Percentiles rank a stretch among this genome's conserved stretches.
Conservation (phyloP, 1,140 invertebrate genomes). For the Bicyclus anynana region DNA sequence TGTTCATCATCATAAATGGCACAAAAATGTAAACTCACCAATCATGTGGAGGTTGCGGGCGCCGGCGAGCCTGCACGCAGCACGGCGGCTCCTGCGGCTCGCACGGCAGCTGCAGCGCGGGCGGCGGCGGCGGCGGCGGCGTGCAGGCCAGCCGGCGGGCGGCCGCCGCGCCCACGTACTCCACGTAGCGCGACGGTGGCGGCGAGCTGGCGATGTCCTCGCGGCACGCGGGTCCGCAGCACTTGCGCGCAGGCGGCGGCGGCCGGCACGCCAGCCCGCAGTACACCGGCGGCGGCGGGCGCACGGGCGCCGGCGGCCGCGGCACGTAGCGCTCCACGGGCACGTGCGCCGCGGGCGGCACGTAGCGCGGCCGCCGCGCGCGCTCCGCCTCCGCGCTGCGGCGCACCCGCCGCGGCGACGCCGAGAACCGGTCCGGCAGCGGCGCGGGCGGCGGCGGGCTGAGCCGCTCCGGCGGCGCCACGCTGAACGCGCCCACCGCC, state of each 20-base stretch:
- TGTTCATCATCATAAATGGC: no score
- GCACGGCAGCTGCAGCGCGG: slow-evolving; percentile 71
- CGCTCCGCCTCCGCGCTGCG: slow-evolving; percentile 71
- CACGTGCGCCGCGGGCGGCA: slow-evolving; percentile 82
- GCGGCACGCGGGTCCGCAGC: slow-evolving; percentile 71
- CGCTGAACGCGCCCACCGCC: slow-evolving; percentile 76
- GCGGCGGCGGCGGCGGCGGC: slow-evolving; percentile 78
- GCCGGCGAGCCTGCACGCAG: slow-evolving; percentile 74
- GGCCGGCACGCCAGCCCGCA: slow-evolving; percentile 76
- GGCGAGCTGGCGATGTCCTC: slow-evolving; percentile 71
- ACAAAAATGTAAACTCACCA: slow-evolving; percentile 84
- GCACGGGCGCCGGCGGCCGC: slow-evolving; percentile 78
- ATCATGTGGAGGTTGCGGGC: slow-evolving; percentile 76
- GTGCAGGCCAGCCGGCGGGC: slow-evolving; percentile 79
- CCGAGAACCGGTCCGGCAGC: slow-evolving; percentile 73
- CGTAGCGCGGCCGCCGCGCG: slow-evolving; percentile 75
- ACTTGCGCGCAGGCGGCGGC: slow-evolving; percentile 73
- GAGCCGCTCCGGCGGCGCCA: slow-evolving; percentile 70
- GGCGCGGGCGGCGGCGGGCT: slow-evolving; percentile 72
- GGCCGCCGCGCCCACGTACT: slow-evolving; percentile 78
- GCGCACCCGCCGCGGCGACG: slow-evolving; percentile 75
- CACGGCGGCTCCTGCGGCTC: slow-evolving; percentile 75
- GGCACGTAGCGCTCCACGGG: slow-evolving; percentile 84
- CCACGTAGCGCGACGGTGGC: slow-evolving; percentile 74
- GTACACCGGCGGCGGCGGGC: slow-evolving; percentile 65